Base-by-base conservation (phyloP, 2,113 vertebrate species). In the Zootoca vivipara region DNA sequence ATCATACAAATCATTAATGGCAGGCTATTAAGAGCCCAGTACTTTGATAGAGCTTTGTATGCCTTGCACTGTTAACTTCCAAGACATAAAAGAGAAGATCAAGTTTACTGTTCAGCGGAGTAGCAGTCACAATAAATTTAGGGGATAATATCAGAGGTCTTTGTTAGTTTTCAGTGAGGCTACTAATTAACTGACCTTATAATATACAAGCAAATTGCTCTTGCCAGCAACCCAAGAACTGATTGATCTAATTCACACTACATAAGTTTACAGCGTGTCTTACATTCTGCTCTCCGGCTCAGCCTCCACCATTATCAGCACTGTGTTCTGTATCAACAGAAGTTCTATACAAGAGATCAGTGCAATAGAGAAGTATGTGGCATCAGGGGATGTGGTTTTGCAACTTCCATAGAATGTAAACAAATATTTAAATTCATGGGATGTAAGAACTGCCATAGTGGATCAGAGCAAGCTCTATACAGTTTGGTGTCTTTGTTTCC, bases 41-140 rank as follows among this genome's bases (percentile, higher is more conserved):
- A 5, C 83, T 73, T 85, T 24, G 52, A n/a, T 70, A 3, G 33
- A 84, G 81, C 64, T 56, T 69, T 7, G n/a, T 62, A 0, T 2
- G 52, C 33, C 12, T 84, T 80, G 79, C 5, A 10, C 6, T 1
- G 72, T 70, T 89, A 82, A 46, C 35, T 65, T n/a, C 28, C 83
- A 18, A 35, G 89, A 40, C 13, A 7, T 0, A 0, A 74, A 73
- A 80, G 0, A 0, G 22, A 40, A 67, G 62, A 82, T 56, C 70
- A 64, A 65, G 38, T 86, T 86, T 74, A 1, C 13, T 58, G 82
- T 77, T 78, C 12, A 26, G 24, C 5, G 5, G 10, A 26, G 65
- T 30, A 78, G 20, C 72, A 90, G 92, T 40, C 24, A 24, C 65
- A 88, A n/a, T 8, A 79, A 26, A 89, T 83, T 67, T 86, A 24